phyloP scores from a whole-genome alignment of 2,888 invertebrate genomes.

The Pristionchus japonicus region DNA sequence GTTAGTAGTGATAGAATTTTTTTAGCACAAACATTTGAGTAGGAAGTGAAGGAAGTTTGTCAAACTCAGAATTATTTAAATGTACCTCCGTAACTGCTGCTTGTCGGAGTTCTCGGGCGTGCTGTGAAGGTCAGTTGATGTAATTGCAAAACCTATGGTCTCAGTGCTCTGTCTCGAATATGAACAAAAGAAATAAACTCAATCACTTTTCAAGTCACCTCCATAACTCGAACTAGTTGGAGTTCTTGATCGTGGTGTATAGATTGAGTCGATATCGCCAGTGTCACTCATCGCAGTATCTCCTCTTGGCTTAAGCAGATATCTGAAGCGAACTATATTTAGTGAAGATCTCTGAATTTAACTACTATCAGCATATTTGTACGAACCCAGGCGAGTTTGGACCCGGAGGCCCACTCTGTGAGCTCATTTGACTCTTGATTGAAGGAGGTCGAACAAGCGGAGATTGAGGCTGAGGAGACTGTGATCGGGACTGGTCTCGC shows the following conservation, averaged over 20 bases:
- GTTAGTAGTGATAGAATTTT: too few species aligned
- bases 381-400: constrained; percentile 71
- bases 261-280: constrained; percentile 64
- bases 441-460: constrained; percentile 74
- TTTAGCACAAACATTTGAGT: too few species aligned
- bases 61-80: background rate
- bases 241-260: constrained; percentile 64
- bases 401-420: constrained; percentile 72
- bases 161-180: too few species aligned
- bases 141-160: too few species aligned
- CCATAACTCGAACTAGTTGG: constrained; percentile 56
- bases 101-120: constrained; percentile 62
- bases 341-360: background rate
- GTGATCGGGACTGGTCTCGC: constrained; percentile 69
- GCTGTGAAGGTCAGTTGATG: background rate
- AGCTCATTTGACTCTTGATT: constrained; percentile 72
- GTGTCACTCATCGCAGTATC: constrained; percentile 72
- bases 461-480: constrained; percentile 73
- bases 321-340: constrained; percentile 48
- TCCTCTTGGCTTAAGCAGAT: constrained; percentile 68
- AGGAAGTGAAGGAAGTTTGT: background rate
- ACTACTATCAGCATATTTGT: too few species aligned
- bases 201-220: constrained; percentile 43
- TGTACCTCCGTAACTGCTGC: constrained; percentile 64
- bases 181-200: constrained; percentile 42